Conservation (phyloP, 2,797 vertebrate genomes). For the Phalloptychus januarius region DNA sequence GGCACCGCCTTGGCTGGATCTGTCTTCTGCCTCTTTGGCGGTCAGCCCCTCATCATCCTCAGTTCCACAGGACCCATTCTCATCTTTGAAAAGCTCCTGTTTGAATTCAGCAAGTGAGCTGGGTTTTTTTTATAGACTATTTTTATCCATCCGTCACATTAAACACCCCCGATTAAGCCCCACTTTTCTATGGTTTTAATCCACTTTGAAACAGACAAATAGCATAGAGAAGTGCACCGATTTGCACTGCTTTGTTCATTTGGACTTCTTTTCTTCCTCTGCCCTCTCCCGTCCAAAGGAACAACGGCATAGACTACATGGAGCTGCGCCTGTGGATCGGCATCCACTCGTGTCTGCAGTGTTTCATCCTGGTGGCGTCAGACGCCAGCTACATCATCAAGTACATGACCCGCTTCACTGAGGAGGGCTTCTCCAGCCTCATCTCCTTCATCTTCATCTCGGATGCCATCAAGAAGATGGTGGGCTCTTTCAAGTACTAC, state of each 20-base stretch:
- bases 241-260: neutral
- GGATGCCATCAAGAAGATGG: slow-evolving; percentile 98
- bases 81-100: slow-evolving; percentile 98
- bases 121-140: slow-evolving; percentile 1
- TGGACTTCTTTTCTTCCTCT: neutral
- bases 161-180: neutral
- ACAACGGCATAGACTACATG: slow-evolving; percentile 93
- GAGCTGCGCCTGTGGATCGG: slow-evolving; percentile 98
- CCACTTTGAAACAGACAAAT: neutral
- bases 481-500: slow-evolving; percentile 92
- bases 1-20: slow-evolving; percentile 93
- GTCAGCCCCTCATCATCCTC: slow-evolving; percentile 98
- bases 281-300: slow-evolving; percentile 72
- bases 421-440: slow-evolving; percentile 98
- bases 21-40: slow-evolving; percentile 91
- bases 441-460: slow-evolving; percentile 99
- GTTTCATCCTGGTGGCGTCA: slow-evolving; percentile 90
- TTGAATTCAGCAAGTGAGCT: slow-evolving; percentile 97
- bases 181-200: neutral
- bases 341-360: slow-evolving; percentile 95
- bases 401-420: slow-evolving; percentile 98
- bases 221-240: neutral
- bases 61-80: slow-evolving; percentile 99
- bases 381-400: slow-evolving; percentile 98
- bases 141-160: neutral